A percentile compares a stretch with the other conserved stretches of the same genome.
Conservation (phyloP, 2,888 invertebrate species). For the Blastobasis lacticolella region DNA sequence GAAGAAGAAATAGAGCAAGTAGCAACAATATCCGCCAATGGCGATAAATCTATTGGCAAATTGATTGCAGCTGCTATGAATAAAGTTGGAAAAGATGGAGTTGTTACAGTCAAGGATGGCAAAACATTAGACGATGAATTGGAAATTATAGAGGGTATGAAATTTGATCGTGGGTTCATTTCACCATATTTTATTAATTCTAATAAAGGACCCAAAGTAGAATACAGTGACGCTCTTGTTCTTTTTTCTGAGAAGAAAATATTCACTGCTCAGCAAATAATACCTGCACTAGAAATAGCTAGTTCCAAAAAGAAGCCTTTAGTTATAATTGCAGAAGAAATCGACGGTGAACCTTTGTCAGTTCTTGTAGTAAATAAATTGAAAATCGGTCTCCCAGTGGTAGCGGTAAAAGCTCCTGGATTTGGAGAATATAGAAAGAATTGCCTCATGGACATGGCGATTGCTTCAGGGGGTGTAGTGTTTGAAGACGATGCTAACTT, state of each 20-base stretch:
- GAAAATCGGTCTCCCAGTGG: conserved; percentile 93
- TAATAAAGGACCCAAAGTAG: conserved; percentile 96
- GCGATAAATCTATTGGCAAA: conserved; percentile 90
- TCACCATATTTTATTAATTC: conserved; percentile 99
- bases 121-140: conserved; percentile 96
- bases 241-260: conserved; percentile 98
- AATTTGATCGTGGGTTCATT: conserved; percentile 98
- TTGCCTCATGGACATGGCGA: conserved; percentile 91
- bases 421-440: conserved; percentile 96
- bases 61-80: conserved; percentile 98
- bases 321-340: conserved; percentile 95
- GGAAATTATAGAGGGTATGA: conserved; percentile 97
- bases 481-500: conserved; percentile 95
- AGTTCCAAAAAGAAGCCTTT: conserved; percentile 93
- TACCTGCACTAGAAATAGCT: conserved; percentile 96
- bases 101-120: conserved; percentile 99
- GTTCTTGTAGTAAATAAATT: conserved; percentile 91
- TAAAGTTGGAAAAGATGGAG: conserved; percentile 96
- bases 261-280: conserved; percentile 92
- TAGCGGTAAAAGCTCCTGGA: conserved; percentile 96
- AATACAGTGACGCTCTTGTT: conserved; percentile 95
- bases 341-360: conserved; percentile 93
- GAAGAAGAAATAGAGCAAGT: conserved; percentile 99
- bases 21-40: conserved; percentile 99
- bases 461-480: conserved; percentile 91